phyloP scores from a whole-genome alignment of 2,797 vertebrate species.

The Luscinia luscinia region DNA sequence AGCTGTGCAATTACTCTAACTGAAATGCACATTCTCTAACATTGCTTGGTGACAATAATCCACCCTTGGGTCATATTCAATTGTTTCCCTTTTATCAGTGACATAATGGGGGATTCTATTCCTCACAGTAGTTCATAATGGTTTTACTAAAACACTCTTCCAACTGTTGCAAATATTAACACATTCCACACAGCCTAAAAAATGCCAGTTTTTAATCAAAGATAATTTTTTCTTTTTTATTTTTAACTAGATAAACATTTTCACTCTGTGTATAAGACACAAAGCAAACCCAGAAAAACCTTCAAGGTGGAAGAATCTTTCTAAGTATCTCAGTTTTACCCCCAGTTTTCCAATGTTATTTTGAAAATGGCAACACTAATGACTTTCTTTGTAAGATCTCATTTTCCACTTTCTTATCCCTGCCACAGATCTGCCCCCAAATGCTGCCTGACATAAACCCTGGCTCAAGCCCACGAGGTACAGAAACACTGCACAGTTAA shows the following conservation, averaged over 20 bases:
- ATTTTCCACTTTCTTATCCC: constrained; percentile 62
- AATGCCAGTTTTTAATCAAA: constrained; percentile 13
- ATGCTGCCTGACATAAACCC: not conserved
- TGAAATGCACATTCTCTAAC: constrained; percentile 49
- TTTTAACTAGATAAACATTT: not conserved
- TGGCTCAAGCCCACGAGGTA: fast-evolving
- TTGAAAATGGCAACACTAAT: constrained; percentile 55
- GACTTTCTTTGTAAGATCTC: constrained; percentile 58
- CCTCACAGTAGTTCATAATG: constrained; percentile 10
- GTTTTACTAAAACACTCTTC: constrained; percentile 47
- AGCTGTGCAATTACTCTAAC: constrained; percentile 51
- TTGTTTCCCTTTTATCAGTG: constrained; percentile 61
- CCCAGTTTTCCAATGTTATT: constrained; percentile 24
- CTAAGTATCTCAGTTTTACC: not conserved
- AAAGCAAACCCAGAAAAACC: not conserved
- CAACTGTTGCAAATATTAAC: constrained; percentile 65
- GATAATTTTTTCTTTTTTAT: not conserved
- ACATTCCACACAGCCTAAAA: not conserved
- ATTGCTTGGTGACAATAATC: constrained; percentile 62
- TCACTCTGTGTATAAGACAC: not conserved
- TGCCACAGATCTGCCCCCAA: constrained; percentile 42
- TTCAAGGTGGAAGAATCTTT: not conserved
- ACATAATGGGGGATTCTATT: constrained; percentile 42
- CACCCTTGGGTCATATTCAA: constrained; percentile 61
- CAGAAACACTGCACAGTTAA: not conserved